Evolutionary conservation across 2,113 vertebrate genomes (phyloP).

Genomic region (Anhinga rufa): DNA sequence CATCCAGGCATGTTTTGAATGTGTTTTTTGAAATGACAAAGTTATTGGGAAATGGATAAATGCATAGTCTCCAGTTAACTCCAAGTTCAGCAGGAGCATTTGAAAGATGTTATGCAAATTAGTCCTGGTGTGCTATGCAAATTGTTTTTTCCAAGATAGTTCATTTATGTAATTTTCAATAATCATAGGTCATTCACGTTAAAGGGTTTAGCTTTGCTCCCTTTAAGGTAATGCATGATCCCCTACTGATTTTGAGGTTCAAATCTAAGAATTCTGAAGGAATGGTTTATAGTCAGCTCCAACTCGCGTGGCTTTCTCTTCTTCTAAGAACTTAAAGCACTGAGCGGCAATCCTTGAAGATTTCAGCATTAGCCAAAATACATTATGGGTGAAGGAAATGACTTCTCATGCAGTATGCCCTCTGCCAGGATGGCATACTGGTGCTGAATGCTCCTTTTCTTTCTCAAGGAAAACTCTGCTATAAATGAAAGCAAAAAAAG

Average conservation of each 20-base stretch:
- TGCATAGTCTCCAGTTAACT: neutral
- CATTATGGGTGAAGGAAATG: neutral
- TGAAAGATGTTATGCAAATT: conserved; percentile 9
- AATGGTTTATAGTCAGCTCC: neutral
- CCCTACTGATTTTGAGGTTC: neutral
- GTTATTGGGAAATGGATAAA: neutral
- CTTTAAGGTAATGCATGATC: neutral
- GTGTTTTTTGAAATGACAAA: neutral
- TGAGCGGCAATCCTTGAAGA: neutral
- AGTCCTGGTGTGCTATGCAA: neutral
- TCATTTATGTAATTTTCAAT: neutral
- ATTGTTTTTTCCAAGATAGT: neutral
- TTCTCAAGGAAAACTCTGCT: neutral
- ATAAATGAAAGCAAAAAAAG: neutral
- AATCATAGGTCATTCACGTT: neutral
- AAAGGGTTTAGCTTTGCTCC: neutral
- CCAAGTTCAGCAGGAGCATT: neutral
- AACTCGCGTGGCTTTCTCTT: neutral
- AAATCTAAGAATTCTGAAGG: neutral
- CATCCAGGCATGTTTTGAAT: no score
- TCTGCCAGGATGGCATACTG: neutral
- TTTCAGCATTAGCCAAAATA: neutral
- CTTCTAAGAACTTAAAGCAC: neutral
- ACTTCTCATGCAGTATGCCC: neutral
- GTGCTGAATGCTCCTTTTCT: neutral